Conservation (phyloP, 2,797 vertebrate genomes). For the Otolemur crassicaudatus region DNA sequence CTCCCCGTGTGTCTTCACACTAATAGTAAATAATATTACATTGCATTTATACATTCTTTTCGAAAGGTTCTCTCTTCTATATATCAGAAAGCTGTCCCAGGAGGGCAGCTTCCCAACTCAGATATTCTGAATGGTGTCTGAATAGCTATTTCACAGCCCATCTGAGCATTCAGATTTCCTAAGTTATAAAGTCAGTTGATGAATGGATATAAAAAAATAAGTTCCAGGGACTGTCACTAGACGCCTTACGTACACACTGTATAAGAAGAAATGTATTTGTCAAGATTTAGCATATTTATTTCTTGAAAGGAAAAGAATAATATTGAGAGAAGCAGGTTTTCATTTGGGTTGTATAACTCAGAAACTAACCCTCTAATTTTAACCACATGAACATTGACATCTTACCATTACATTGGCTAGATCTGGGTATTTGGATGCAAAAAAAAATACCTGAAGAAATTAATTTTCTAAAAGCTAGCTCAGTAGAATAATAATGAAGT, state of each 20-base stretch:
- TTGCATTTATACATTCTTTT: background rate
- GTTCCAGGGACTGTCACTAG: background rate
- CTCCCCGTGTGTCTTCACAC: background rate
- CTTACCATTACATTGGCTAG: conserved; percentile 1
- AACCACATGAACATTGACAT: conserved; percentile 24
- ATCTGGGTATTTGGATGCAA: conserved; percentile 23
- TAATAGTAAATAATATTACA: conserved; percentile 9
- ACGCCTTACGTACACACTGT: background rate
- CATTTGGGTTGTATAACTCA: background rate
- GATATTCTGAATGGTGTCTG: background rate
- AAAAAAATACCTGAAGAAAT: background rate
- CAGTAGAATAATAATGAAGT: conserved; percentile 8
- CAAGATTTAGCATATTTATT: background rate
- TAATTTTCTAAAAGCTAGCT: conserved; percentile 20
- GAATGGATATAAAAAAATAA: background rate
- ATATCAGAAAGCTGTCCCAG: background rate
- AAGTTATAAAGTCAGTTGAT: background rate
- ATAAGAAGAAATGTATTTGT: background rate
- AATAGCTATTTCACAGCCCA: background rate
- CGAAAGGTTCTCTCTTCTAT: background rate
- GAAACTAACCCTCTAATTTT: background rate
- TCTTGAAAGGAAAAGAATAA: background rate
- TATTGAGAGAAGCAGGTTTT: background rate
- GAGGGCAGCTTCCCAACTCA: background rate
- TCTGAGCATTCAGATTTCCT: background rate